Percentiles rank a stretch among this genome's conserved stretches.
Conservation (phyloP, 2,797 vertebrate species). For the Todus mexicanus region DNA sequence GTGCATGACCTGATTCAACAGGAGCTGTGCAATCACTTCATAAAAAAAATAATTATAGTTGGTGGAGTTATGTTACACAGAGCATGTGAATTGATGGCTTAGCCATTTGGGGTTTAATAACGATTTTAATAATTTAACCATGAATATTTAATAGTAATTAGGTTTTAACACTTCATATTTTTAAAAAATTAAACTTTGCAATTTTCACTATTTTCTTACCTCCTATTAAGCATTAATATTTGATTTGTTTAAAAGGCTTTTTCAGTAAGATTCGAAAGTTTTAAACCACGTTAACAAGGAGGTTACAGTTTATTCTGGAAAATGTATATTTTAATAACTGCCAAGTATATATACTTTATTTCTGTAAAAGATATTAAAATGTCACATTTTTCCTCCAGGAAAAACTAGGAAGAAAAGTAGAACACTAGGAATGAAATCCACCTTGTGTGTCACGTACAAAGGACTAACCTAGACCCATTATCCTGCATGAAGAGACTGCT, state of each 20-base stretch:
- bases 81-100: constrained; percentile 16
- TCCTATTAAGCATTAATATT: constrained; percentile 69
- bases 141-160: constrained; percentile 67
- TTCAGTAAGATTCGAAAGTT: constrained; percentile 26
- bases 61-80: neutral
- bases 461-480: neutral
- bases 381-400: neutral
- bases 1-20: neutral
- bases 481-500: neutral
- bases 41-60: neutral
- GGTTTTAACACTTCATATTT: constrained; percentile 51
- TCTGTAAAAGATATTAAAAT: neutral
- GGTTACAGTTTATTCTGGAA: neutral
- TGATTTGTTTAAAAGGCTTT: constrained; percentile 54
- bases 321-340: constrained; percentile 46
- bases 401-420: neutral
- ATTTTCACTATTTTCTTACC: constrained; percentile 49
- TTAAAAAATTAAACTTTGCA: constrained; percentile 53
- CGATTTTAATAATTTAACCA: constrained; percentile 62
- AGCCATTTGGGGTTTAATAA: constrained; percentile 31
- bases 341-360: neutral
- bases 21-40: neutral
- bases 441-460: neutral
- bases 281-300: constrained; percentile 36
- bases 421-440: neutral